These are phyloP conservation scores for Ceratina japonica DNA, from an alignment of 1,140 invertebrate genomes.

Conservation along the genomic window DNA sequence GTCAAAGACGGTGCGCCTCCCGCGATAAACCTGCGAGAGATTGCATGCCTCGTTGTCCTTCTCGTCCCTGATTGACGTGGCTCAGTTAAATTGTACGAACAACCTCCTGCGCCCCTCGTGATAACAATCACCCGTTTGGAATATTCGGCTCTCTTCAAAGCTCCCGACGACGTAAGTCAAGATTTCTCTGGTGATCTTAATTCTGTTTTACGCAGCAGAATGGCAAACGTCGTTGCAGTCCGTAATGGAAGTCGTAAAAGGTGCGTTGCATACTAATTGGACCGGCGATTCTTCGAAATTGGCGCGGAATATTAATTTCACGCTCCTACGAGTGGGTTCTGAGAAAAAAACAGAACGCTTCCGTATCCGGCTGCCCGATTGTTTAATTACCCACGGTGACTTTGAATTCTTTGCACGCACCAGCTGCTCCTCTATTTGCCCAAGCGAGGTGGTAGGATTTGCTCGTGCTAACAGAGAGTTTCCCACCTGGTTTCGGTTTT, in stretches of 20 bases:
- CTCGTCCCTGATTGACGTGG: not conserved
- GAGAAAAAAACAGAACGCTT: not conserved
- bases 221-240: no score
- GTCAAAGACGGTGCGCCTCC: slow-evolving; percentile 46
- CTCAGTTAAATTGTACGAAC: not conserved
- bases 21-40: slow-evolving; percentile 33
- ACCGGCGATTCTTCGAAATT: no score
- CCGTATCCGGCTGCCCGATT: not conserved
- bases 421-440: slow-evolving; percentile 12
- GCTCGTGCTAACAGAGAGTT: not conserved
- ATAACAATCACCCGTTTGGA: no score
- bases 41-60: not conserved
- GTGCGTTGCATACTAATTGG: no score
- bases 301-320: not conserved
- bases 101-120: no score
- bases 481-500: not conserved
- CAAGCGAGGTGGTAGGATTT: not conserved
- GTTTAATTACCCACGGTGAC: not conserved
- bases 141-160: no score
- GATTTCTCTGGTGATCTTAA: no score
- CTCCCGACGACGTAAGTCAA: no score
- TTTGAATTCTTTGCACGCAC: not conserved
- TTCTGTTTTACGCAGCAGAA: no score
- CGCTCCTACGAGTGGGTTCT: not conserved
- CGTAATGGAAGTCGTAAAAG: no score